phyloP scores from a whole-genome alignment of 1,140 invertebrate genomes.

The Bombus superbus region DNA sequence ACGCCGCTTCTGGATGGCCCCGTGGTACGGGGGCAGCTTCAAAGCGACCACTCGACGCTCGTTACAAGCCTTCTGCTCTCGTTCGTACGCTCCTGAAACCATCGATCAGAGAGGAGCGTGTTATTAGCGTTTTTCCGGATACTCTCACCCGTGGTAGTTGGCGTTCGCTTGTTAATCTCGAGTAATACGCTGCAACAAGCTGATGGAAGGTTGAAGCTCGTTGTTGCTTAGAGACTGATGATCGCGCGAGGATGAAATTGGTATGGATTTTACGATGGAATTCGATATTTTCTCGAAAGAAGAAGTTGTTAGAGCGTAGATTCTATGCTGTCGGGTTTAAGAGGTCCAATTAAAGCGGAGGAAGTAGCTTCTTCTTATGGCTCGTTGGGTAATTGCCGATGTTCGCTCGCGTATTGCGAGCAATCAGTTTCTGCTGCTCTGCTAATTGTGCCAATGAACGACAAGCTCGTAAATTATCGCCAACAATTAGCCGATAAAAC shows the following conservation, averaged over 20 bases:
- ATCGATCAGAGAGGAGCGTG: slow-evolving; percentile 13
- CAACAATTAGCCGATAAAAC: not conserved
- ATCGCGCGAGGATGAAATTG: not conserved
- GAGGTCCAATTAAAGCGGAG: slow-evolving; percentile 5
- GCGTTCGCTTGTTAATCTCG: slow-evolving; percentile 13
- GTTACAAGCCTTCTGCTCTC: not conserved
- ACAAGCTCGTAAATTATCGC: not conserved
- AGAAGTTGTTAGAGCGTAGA: not conserved
- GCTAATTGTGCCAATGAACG: slow-evolving; percentile 9
- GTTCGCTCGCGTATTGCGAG: not conserved
- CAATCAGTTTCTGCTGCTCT: not conserved
- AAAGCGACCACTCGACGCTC: not conserved
- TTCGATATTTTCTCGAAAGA: not conserved
- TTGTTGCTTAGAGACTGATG: not conserved
- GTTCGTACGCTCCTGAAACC: slow-evolving; percentile 24
- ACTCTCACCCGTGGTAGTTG: not conserved
- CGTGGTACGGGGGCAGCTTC: not conserved
- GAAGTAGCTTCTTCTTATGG: slow-evolving; percentile 4
- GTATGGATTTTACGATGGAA: not conserved
- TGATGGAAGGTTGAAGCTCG: not conserved
- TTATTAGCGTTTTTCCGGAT: slow-evolving; percentile 36
- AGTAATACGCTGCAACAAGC: not conserved
- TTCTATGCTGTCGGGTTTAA: too few relatives aligned
- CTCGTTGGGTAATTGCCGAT: slow-evolving; percentile 18
- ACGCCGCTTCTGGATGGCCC: slow-evolving; percentile 1